Evolutionary conservation across 2,888 invertebrate genomes (phyloP).

Genomic region (Neocrepidodera transversa): DNA sequence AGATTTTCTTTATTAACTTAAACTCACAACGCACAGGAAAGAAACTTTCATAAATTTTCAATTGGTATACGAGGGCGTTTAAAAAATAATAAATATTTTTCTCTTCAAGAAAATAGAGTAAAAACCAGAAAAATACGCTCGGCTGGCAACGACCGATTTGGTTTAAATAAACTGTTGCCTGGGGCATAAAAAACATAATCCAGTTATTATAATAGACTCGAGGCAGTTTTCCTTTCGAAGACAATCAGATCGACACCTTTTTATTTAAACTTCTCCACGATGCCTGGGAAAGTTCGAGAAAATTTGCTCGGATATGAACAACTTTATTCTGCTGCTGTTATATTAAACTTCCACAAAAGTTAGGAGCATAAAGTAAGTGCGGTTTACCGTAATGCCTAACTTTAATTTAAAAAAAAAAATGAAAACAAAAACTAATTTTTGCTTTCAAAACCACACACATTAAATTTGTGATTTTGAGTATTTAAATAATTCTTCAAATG

Average conservation of each 20-base stretch:
- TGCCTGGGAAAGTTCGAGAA: slow-evolving; percentile 29
- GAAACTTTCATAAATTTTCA: slow-evolving; percentile 44
- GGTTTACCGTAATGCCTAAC: too few relatives aligned
- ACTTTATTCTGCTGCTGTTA: not conserved
- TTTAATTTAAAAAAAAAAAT: too few relatives aligned
- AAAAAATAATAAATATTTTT: too few relatives aligned
- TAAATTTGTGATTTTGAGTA: too few relatives aligned
- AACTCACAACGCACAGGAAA: slow-evolving; percentile 38
- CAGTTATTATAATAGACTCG: slow-evolving; percentile 53
- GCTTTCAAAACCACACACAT: too few relatives aligned
- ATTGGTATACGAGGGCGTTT: slow-evolving; percentile 15
- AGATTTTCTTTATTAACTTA: slow-evolving; percentile 45
- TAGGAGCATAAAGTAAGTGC: not conserved
- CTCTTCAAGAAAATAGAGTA: slow-evolving; percentile 7
- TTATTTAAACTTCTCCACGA: slow-evolving; percentile 44
- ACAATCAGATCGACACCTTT: slow-evolving; percentile 50
- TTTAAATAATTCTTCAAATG: too few relatives aligned
- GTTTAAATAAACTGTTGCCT: slow-evolving; percentile 44
- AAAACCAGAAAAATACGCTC: slow-evolving; percentile 41
- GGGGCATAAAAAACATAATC: slow-evolving; percentile 49
- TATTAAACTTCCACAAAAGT: not conserved
- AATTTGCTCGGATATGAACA: slow-evolving; percentile 22
- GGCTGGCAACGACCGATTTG: slow-evolving; percentile 23
- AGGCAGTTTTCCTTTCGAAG: slow-evolving; percentile 42
- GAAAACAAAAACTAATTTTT: too few relatives aligned